These are phyloP conservation scores for Zophobas morio DNA, from an alignment of 1,140 invertebrate species.

Conservation along the genomic window DNA sequence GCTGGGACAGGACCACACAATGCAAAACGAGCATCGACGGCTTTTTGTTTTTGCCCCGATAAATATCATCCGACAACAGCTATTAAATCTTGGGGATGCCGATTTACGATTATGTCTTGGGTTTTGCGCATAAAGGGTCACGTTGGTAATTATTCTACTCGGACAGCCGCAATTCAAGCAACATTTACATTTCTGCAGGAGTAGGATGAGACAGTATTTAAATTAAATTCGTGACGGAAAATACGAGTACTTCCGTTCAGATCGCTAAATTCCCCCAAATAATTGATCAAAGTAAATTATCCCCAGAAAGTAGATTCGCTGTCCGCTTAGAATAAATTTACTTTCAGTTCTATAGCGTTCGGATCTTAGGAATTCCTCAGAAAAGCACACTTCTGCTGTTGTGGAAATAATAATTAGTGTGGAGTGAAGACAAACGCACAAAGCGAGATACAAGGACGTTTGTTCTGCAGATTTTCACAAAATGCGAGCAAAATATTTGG, in stretches of 20 bases:
- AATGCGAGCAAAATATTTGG: neutral
- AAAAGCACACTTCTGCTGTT: neutral
- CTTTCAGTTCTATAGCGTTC: neutral
- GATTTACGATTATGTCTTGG: slow-evolving; percentile 30
- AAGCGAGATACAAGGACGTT: neutral
- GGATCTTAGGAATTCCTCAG: neutral
- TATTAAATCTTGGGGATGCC: slow-evolving; percentile 22
- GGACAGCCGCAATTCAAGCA: slow-evolving; percentile 16
- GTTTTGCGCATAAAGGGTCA: slow-evolving; percentile 20
- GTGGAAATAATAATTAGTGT: neutral
- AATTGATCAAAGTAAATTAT: slow-evolving; percentile 36
- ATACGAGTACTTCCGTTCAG: slow-evolving; percentile 1
- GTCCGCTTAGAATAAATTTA: slow-evolving; percentile 4
- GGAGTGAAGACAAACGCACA: too few species aligned
- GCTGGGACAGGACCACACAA: slow-evolving; percentile 26
- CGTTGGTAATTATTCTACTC: slow-evolving; percentile 13
- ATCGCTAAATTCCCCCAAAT: slow-evolving; percentile 30
- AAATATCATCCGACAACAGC: slow-evolving; percentile 22
- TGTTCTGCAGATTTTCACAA: neutral
- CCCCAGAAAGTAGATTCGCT: slow-evolving; percentile 17
- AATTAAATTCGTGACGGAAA: slow-evolving; percentile 31
- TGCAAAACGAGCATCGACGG: slow-evolving; percentile 15
- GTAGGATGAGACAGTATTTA: slow-evolving; percentile 23
- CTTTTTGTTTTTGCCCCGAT: slow-evolving; percentile 24
- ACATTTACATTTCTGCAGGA: slow-evolving; percentile 39